Conservation (phyloP, 1,140 invertebrate genomes). For the Latrodectus geometricus region DNA sequence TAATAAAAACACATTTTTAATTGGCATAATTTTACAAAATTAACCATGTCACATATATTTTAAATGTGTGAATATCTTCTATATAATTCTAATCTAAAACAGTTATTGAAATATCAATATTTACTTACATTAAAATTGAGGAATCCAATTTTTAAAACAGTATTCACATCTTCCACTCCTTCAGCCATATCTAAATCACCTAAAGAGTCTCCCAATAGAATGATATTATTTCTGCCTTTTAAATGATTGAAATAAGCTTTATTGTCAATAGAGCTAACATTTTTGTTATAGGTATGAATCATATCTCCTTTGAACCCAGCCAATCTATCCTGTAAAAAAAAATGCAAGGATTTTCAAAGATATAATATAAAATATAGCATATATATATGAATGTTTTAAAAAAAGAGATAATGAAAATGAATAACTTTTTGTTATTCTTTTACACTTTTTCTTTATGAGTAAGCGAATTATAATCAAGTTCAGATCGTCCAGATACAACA, state of each 20-base stretch:
- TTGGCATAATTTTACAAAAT: too few relatives aligned
- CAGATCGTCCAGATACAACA: too few relatives aligned
- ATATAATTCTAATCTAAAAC: too few relatives aligned
- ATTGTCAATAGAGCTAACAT: slow-evolving; percentile 83
- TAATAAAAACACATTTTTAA: too few relatives aligned
- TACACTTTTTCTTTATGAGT: too few relatives aligned
- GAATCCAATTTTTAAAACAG: slow-evolving; percentile 87
- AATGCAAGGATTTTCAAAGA: not conserved
- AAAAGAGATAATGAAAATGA: too few relatives aligned
- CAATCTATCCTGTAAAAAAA: slow-evolving; percentile 64
- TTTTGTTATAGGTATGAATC: slow-evolving; percentile 92
- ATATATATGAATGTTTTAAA: too few relatives aligned
- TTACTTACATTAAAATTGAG: slow-evolving; percentile 81
- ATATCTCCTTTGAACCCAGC: slow-evolving; percentile 81
- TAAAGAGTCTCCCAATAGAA: slow-evolving; percentile 88
- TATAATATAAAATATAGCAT: too few relatives aligned
- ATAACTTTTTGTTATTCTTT: too few relatives aligned
- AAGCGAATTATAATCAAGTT: too few relatives aligned
- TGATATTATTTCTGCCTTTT: slow-evolving; percentile 79
- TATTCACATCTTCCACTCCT: slow-evolving; percentile 77
- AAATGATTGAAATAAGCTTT: slow-evolving; percentile 82
- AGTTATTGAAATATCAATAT: not conserved
- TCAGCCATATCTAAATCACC: slow-evolving; percentile 92
- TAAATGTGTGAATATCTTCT: too few relatives aligned
- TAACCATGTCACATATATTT: too few relatives aligned